A percentile compares a stretch with the other conserved stretches of the same genome.
phyloP scores from a whole-genome alignment of 2,888 invertebrate genomes.

The Parnassius smintheus region DNA sequence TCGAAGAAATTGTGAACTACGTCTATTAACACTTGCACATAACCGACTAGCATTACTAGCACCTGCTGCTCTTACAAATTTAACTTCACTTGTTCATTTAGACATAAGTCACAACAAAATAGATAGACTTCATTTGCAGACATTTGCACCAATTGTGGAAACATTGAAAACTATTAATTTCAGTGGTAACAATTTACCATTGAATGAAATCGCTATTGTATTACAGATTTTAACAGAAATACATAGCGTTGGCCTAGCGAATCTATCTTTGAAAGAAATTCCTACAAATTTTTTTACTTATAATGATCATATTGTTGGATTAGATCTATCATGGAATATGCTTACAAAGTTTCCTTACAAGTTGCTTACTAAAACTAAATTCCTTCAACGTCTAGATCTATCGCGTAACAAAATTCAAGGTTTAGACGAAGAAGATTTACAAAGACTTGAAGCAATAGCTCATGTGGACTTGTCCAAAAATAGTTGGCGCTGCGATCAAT shows the following conservation, averaged over 20 bases:
- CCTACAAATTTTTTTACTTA: conserved; percentile 81
- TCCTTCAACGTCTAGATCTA: conserved; percentile 84
- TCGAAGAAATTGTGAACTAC: conserved; percentile 77
- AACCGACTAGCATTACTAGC: conserved; percentile 89
- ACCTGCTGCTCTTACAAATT: conserved; percentile 86
- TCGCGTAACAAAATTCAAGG: conserved; percentile 87
- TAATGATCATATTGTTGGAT: conserved; percentile 81
- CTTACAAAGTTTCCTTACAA: conserved; percentile 81
- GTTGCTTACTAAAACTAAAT: conserved; percentile 78
- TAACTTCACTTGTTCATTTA: conserved; percentile 84
- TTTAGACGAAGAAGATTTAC: conserved; percentile 80
- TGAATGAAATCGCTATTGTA: conserved; percentile 79
- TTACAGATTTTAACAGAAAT: conserved; percentile 81
- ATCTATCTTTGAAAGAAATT: conserved; percentile 79
- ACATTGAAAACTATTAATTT: conserved; percentile 84
- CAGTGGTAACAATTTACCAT: conserved; percentile 84
- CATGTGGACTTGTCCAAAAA: conserved; percentile 81
- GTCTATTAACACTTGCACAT: conserved; percentile 82
- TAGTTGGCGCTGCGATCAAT: conserved; percentile 86
- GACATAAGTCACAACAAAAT: conserved; percentile 90
- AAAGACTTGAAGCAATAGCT: conserved; percentile 80
- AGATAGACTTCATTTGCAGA: conserved; percentile 83
- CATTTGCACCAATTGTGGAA: conserved; percentile 82
- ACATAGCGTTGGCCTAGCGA: conserved; percentile 80
- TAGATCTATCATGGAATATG: conserved; percentile 89